Conservation (phyloP, 1,140 invertebrate species). For the Eurosta solidaginis region DNA sequence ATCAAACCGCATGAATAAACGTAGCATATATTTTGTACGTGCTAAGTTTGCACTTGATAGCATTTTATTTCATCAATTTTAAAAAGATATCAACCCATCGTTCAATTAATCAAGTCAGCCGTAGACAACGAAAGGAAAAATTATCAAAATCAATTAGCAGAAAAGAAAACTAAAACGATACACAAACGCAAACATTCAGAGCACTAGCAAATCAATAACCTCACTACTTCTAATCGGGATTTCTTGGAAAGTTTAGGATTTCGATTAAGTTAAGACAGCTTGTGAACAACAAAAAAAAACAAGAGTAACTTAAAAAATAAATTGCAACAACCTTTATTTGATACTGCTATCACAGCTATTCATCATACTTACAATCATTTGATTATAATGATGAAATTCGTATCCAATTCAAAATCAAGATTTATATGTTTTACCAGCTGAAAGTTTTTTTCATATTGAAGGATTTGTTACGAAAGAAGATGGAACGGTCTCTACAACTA, state of each 20-base stretch:
- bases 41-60: constrained; percentile 7
- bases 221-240: no score
- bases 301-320: constrained; percentile 7
- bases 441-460: constrained; percentile 50
- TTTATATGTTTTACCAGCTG: constrained; percentile 47
- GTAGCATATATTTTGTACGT: no score
- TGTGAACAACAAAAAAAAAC: not conserved
- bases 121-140: no score
- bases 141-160: no score
- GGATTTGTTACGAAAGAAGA: constrained; percentile 43
- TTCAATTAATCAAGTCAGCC: no score
- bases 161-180: no score
- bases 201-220: no score
- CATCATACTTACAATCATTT: constrained; percentile 49
- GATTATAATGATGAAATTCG: constrained; percentile 55
- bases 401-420: constrained; percentile 58
- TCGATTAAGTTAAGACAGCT: not conserved
- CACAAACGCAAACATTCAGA: no score
- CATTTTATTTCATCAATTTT: no score
- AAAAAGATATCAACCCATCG: no score
- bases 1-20: no score
- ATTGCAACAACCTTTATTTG: not conserved
- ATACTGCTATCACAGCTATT: constrained; percentile 47
- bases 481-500: constrained; percentile 27
- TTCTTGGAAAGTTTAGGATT: no score